These are phyloP conservation scores for Amblyornis subalaris DNA, from an alignment of 2,113 vertebrate species.

Conservation along the genomic window DNA sequence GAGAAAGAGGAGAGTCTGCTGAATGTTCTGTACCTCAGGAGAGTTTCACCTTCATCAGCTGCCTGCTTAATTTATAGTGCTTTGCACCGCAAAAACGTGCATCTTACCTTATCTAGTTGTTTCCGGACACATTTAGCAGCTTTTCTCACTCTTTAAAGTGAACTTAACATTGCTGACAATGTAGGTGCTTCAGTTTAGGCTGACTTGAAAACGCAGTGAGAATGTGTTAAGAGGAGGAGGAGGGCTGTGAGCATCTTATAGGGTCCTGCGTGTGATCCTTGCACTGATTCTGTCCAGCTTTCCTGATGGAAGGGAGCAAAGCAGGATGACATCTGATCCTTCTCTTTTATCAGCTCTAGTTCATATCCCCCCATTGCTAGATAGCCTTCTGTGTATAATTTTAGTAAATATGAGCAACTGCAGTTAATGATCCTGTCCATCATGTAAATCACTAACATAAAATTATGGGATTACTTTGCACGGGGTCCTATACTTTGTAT, in stretches of 20 bases:
- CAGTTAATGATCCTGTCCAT: background rate
- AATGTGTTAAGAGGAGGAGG: background rate
- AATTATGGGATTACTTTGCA: background rate
- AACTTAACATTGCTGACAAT: conserved; percentile 62
- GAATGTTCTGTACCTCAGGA: conserved; percentile 44
- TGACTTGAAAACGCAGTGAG: conserved; percentile 21
- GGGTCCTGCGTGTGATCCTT: background rate
- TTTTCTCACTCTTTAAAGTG: conserved; percentile 66
- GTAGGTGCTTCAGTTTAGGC: conserved; percentile 54
- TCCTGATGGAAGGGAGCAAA: background rate
- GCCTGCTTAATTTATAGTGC: conserved; percentile 62
- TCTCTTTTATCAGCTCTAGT: background rate
- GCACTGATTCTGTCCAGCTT: background rate
- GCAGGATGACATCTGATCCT: background rate
- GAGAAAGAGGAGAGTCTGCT: background rate
- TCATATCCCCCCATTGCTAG: background rate
- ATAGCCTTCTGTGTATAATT: background rate
- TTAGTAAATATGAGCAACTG: background rate
- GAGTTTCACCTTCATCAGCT: conserved; percentile 56
- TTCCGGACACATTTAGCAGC: conserved; percentile 68
- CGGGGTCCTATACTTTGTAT: background rate
- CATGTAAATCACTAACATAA: background rate
- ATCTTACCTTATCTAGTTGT: conserved; percentile 60
- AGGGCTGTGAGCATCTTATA: background rate
- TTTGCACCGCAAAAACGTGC: conserved; percentile 53